phyloP scores from a whole-genome alignment of 2,797 vertebrate genomes.

The Acrossocheilus fasciatus region DNA sequence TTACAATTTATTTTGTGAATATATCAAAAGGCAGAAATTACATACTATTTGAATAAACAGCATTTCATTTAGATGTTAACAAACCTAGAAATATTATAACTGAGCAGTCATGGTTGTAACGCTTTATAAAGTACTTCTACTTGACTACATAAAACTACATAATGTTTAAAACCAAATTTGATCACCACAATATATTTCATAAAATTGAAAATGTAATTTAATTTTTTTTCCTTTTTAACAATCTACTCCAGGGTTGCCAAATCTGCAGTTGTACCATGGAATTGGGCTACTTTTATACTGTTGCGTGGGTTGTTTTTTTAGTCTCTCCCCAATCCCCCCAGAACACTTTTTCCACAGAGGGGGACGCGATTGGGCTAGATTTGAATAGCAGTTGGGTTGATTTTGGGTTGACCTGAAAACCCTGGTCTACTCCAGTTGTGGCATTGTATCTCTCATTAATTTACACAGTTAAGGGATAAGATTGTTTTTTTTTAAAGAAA shows the following conservation, averaged over 20 bases:
- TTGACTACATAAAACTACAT: neutral
- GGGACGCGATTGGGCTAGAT: neutral
- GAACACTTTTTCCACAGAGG: neutral
- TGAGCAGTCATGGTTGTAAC: neutral
- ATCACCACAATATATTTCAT: neutral
- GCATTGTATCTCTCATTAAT: neutral
- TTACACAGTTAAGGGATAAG: neutral
- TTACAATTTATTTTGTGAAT: neutral
- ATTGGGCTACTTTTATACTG: neutral
- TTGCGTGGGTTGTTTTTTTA: neutral
- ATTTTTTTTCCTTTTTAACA: neutral
- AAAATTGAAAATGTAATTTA: neutral
- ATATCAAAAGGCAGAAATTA: neutral
- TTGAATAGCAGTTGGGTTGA: neutral
- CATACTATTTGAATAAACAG: neutral
- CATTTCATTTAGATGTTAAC: neutral
- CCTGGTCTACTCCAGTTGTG: neutral
- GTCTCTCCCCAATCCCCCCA: neutral
- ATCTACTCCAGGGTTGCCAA: neutral
- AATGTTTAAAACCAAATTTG: too few relatives aligned
- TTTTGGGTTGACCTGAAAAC: neutral
- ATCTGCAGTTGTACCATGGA: neutral
- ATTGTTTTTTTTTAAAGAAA: neutral
- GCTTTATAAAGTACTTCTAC: neutral
- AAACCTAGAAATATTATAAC: neutral